These are phyloP conservation scores for Plutomurus gul DNA, from an alignment of 1,140 invertebrate species.

Conservation along the genomic window DNA sequence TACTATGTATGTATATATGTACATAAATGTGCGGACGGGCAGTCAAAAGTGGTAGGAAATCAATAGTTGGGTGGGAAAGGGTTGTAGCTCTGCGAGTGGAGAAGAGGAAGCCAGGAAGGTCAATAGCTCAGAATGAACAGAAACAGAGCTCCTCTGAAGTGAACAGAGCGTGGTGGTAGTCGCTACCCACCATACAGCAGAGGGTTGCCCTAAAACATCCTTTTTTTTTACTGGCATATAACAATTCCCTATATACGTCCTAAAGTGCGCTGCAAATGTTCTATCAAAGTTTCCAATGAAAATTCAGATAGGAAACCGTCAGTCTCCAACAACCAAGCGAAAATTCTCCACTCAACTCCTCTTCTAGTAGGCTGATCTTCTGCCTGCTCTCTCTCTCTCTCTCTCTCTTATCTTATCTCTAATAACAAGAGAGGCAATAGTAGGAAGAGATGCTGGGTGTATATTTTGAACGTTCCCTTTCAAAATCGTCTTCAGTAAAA, in stretches of 20 bases:
- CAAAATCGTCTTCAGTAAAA: background rate
- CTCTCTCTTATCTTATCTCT: background rate
- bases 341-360: too few relatives aligned
- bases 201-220: background rate
- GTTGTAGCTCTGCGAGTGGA: background rate
- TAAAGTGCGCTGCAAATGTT: too few relatives aligned
- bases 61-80: slow-evolving; percentile 18
- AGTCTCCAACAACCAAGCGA: too few relatives aligned
- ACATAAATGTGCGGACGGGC: slow-evolving; percentile 2
- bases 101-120: slow-evolving; percentile 25
- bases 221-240: too few relatives aligned
- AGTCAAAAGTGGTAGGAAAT: slow-evolving; percentile 16
- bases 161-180: too few relatives aligned
- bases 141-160: too few relatives aligned
- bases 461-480: background rate
- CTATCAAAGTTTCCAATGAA: too few relatives aligned
- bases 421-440: background rate
- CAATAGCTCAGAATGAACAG: slow-evolving; percentile 5
- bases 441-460: too few relatives aligned
- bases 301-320: background rate
- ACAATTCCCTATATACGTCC: too few relatives aligned
- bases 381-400: background rate
- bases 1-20: background rate
- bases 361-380: too few relatives aligned
- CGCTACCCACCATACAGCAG: background rate